Percentiles rank a stretch among this genome's conserved stretches.
phyloP scores from a whole-genome alignment of 2,797 vertebrate genomes.

The Synanceia verrucosa region DNA sequence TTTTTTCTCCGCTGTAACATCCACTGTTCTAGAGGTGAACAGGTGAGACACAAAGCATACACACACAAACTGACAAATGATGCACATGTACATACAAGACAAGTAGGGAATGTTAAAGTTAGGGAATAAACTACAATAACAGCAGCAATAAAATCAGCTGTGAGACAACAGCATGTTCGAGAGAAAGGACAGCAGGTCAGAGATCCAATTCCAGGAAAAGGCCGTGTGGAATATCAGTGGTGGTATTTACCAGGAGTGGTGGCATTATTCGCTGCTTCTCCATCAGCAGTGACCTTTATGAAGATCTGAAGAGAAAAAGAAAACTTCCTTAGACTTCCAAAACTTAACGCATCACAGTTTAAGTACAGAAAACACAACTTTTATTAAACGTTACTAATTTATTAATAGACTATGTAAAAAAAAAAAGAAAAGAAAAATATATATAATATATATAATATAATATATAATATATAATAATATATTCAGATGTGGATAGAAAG shows the following conservation, averaged over 20 bases:
- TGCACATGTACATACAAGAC: not conserved
- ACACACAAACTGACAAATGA: conserved; percentile 21
- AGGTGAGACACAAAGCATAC: conserved; percentile 42
- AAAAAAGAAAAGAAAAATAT: too few species aligned
- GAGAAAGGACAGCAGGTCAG: conserved; percentile 28
- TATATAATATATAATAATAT: not conserved
- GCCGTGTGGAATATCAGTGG: conserved; percentile 37
- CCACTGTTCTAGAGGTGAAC: conserved; percentile 79
- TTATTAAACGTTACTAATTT: too few species aligned
- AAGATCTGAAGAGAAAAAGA: conserved; percentile 87
- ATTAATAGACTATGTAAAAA: too few species aligned
- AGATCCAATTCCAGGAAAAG: conserved; percentile 56
- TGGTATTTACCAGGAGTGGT: conserved; percentile 74
- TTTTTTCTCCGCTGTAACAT: conserved; percentile 78
- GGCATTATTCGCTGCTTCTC: conserved; percentile 77
- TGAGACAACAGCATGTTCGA: not conserved
- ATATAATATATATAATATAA: not conserved
- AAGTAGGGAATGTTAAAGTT: not conserved
- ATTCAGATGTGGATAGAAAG: not conserved
- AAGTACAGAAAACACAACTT: not conserved
- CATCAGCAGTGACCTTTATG: conserved; percentile 93
- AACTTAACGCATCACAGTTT: conserved; percentile 7
- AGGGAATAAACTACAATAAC: not conserved
- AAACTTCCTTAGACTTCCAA: conserved; percentile 17
- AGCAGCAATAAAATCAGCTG: conserved; percentile 21